phyloP scores from a whole-genome alignment of 1,140 invertebrate species.

The Pseudomyrmex concolor region DNA sequence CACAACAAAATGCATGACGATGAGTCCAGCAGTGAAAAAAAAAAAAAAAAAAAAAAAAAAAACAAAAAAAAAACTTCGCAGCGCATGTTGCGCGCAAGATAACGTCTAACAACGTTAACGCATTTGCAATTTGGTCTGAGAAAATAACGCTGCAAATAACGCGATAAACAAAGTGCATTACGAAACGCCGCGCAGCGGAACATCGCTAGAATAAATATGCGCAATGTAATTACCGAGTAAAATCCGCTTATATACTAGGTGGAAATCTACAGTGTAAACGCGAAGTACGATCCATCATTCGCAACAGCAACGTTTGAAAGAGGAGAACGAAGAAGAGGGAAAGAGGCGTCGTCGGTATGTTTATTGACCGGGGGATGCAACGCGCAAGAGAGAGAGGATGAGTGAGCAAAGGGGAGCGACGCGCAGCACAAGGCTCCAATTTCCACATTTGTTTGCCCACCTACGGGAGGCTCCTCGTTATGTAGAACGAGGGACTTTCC shows the following conservation, averaged over 20 bases:
- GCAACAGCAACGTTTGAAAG: constrained; percentile 12
- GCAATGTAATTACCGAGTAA: constrained; percentile 52
- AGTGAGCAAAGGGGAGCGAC: not conserved
- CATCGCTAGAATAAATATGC: constrained; percentile 49
- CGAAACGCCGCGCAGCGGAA: constrained; percentile 14
- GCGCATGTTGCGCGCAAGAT: not conserved
- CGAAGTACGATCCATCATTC: constrained; percentile 3
- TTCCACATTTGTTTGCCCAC: constrained; percentile 70
- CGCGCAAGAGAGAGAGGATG: not conserved
- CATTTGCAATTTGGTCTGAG: constrained; percentile 18
- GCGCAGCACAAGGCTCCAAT: constrained; percentile 59
- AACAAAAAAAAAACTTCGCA: not conserved
- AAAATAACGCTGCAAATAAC: constrained; percentile 41
- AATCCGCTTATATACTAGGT: constrained; percentile 26
- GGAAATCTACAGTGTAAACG: constrained; percentile 28
- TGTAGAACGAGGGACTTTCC: constrained; percentile 21
- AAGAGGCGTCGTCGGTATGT: constrained; percentile 24
- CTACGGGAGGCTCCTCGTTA: constrained; percentile 59
- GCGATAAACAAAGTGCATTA: constrained; percentile 45
- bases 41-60: too few relatives aligned
- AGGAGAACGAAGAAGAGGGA: not conserved
- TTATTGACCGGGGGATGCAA: constrained; percentile 51
- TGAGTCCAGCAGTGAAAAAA: too few relatives aligned
- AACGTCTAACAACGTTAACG: constrained; percentile 30
- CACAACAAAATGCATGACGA: too few relatives aligned